Evolutionary conservation across 1,140 invertebrate species (phyloP).

Genomic region (Pseudomyrmex gracilis): DNA sequence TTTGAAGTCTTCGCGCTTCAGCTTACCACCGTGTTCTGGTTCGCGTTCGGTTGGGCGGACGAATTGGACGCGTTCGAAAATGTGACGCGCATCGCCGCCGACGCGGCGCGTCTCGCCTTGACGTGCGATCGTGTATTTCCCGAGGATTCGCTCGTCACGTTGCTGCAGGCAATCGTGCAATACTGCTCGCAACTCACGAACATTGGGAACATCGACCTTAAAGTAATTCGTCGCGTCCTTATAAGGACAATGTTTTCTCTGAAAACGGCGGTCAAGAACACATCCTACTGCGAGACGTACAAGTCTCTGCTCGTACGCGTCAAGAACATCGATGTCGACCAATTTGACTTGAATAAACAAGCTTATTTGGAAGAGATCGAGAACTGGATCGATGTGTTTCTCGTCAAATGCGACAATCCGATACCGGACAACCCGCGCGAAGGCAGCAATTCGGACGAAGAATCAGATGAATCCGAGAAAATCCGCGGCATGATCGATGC

Average conservation of each 20-base stretch:
- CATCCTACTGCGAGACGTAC: background rate
- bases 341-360: background rate
- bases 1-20: conserved; percentile 61
- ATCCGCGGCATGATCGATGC: background rate
- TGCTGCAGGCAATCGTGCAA: conserved; percentile 52
- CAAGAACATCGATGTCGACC: background rate
- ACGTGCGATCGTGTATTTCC: conserved; percentile 63
- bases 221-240: conserved; percentile 29
- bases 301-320: background rate
- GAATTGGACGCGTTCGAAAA: conserved; percentile 64
- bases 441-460: too few relatives aligned
- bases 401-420: background rate
- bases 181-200: conserved; percentile 27
- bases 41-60: conserved; percentile 65
- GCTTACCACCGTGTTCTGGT: conserved; percentile 53
- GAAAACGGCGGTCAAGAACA: background rate
- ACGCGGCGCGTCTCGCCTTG: conserved; percentile 75
- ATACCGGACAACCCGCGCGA: background rate
- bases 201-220: conserved; percentile 28
- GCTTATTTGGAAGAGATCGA: background rate
- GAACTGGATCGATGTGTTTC: conserved; percentile 4
- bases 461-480: background rate
- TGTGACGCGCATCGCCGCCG: conserved; percentile 74
- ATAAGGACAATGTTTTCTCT: background rate
- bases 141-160: conserved; percentile 53